These are phyloP conservation scores for Donacobius atricapilla DNA, from an alignment of 2,113 vertebrate species.

Conservation along the genomic window DNA sequence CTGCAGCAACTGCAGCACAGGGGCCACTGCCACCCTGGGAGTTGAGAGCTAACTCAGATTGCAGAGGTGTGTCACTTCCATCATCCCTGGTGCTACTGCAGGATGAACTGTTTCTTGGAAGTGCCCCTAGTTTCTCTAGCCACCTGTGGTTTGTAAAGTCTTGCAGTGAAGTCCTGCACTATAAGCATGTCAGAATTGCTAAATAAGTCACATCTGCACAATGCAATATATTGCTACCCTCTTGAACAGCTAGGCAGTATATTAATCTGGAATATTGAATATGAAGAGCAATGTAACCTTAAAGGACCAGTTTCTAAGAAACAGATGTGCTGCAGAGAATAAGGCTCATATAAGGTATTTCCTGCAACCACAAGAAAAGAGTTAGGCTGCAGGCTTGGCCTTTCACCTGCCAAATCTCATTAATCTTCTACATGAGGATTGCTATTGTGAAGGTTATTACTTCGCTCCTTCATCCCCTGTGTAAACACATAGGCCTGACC, in stretches of 20 bases:
- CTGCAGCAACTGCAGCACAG: not conserved
- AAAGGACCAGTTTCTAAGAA: not conserved
- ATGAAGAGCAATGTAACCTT: not conserved
- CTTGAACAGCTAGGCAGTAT: not conserved
- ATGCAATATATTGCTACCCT: not conserved
- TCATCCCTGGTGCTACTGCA: not conserved
- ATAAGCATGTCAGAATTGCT: not conserved
- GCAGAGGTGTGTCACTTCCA: not conserved
- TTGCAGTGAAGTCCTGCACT: not conserved
- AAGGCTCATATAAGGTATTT: not conserved
- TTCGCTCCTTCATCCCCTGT: not conserved
- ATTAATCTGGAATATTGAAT: not conserved
- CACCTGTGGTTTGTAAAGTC: not conserved
- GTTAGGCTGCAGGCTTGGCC: not conserved
- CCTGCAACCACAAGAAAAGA: not conserved
- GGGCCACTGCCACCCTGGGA: not conserved
- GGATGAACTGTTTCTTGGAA: not conserved
- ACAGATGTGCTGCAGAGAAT: not conserved
- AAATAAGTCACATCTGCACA: not conserved
- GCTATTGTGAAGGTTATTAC: not conserved
- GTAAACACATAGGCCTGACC: not conserved
- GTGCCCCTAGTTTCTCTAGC: not conserved
- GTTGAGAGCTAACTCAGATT: not conserved
- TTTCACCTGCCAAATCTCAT: not conserved
- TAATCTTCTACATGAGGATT: not conserved